Base-by-base conservation (phyloP, 2,888 invertebrate genomes). In the Microplitis deprimator region DNA sequence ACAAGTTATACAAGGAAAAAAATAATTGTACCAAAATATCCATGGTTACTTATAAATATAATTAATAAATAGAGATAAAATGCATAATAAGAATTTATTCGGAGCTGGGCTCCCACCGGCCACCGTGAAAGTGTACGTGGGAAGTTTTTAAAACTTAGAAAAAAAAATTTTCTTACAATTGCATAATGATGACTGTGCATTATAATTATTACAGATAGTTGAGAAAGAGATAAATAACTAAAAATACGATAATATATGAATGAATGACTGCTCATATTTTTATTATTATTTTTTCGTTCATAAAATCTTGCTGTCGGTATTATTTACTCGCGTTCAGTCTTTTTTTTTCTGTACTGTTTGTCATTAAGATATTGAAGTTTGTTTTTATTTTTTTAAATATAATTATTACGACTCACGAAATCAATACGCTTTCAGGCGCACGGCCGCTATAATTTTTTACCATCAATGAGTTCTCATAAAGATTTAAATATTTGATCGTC, bases 11-110 rank as follows among this genome's bases (percentile, higher is more conserved):
- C 84, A 77, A 76, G 75, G 40, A 62, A 84, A 84, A 84, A 82
- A 82, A 87, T 87, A 88, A 88, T 87, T 89, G 88, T 89, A 89
- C 88, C 89, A 89, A 89, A 89, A 88, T 88, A 89, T 89, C 85
- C 86, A 86, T 86, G 86, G 87, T 88, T 89, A 88, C 88, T 89
- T 89, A 89, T 88, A 87, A 87, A 88, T 89, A 87, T 86, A 86
- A 86, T 86, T 85, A 87, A 88, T 89, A 85, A 50, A 88, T 89
- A 88, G 87, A 86, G 86, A 89, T 87, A 87, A 87, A 86, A 83
- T 86, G 86, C 86, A 86, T 89, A 88, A 89, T 76, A 72, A 72
- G 68, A 85, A 89, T 89, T 88, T 88, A 89, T 87, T 88, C 88
- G 88, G 89, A 89, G 89, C 89, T 89, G 88, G 89, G 89, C 88